Base-by-base conservation (phyloP, 2,113 vertebrate genomes). In the Thermophis baileyi region DNA sequence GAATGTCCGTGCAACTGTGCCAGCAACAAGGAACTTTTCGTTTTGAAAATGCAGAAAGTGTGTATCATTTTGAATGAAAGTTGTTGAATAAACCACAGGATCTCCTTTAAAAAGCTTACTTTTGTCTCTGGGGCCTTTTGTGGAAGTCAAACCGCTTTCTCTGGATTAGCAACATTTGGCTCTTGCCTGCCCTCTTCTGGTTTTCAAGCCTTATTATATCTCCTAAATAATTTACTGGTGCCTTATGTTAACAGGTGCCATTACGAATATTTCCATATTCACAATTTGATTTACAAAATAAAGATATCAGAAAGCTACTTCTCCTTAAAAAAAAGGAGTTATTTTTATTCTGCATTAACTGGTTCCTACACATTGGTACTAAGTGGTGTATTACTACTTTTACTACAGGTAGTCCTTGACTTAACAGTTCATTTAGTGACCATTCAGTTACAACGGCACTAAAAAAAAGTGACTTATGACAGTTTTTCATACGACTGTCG, bases 101-200 rank as follows among this genome's bases (percentile, higher is more conserved):
- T 44, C 18, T 87, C 27, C 12, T 87, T 88, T 25, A 44, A 85
- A 90, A 27, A 16, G 6, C 40, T 81, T 25, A 14, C 40, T 20
- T 54, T 49, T 51, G 47, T 40, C 89, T 87, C 35, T 87, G 27
- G 40, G 1, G 55, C 8, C 49, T 53, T 30, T 90, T 85, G 40
- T 60, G 20, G 10, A 92, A 86, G 40, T 16, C 44, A 25, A 24
- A 90, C n/a, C 44, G 35, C 9, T 50, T 74, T 86, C 27, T 51
- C 27, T 90, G 88, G 24, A 53, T n/a, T 50, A 57, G 74, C 6
- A 69, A 35, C 40, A 6, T 53, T 63, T 90, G 55, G 49, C 74
- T 74, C 88, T 89, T 54, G 91, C 49, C 16, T 92, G 93, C 93
- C 93, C 89, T 87, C 93, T 94, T 53, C 91, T 94, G 93, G 47